These are phyloP conservation scores for Lichenostomus cassidix DNA, from an alignment of 2,113 vertebrate genomes.

Conservation along the genomic window DNA sequence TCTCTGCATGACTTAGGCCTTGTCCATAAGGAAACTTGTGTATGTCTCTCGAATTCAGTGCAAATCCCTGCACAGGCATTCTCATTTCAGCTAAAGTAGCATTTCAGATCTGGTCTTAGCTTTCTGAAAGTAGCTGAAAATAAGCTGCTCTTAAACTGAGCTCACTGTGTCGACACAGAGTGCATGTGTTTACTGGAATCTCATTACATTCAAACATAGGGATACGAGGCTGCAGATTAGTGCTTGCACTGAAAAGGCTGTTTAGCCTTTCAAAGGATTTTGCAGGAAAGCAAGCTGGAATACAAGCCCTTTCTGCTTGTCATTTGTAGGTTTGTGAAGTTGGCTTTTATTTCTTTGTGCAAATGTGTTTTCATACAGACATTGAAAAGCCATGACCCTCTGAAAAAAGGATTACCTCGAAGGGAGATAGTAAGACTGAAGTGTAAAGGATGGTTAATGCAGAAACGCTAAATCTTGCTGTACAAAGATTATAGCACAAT, in stretches of 20 bases:
- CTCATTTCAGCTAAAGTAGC: not conserved
- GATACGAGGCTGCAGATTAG: slow-evolving; percentile 32
- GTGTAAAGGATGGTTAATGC: slow-evolving; percentile 6
- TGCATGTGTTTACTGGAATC: slow-evolving; percentile 24
- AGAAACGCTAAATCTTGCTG: slow-evolving; percentile 27
- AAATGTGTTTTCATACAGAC: slow-evolving; percentile 18
- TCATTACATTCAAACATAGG: not conserved
- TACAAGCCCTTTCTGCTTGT: slow-evolving; percentile 16
- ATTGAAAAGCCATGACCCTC: slow-evolving; percentile 22
- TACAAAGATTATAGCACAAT: slow-evolving; percentile 23
- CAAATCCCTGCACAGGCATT: not conserved
- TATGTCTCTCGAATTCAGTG: not conserved
- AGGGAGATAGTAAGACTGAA: not conserved
- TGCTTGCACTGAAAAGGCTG: slow-evolving; percentile 9
- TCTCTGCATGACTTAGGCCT: not conserved
- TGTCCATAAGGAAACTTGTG: not conserved
- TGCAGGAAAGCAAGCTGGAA: slow-evolving; percentile 30
- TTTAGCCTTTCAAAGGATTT: slow-evolving; percentile 48
- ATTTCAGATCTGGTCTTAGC: not conserved
- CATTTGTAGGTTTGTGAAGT: slow-evolving; percentile 43
- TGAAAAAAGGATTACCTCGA: slow-evolving; percentile 45
- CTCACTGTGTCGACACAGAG: not conserved
- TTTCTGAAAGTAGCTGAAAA: not conserved
- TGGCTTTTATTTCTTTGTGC: slow-evolving; percentile 34
- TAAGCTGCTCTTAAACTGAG: slow-evolving; percentile 14